Conservation (phyloP, 2,113 vertebrate genomes). For the Pedionomus torquatus region DNA sequence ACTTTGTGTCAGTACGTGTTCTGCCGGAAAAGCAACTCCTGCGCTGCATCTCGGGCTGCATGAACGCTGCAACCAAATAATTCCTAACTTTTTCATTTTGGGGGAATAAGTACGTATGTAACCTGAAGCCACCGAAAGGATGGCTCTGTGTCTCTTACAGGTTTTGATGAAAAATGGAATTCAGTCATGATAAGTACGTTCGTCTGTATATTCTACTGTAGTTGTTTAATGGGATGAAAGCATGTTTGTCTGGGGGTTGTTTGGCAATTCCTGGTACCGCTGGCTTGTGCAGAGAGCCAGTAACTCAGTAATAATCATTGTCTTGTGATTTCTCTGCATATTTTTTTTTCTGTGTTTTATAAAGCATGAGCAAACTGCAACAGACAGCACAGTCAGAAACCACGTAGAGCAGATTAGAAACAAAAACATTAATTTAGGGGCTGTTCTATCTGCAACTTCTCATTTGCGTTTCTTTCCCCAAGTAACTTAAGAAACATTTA, state of each 20-base stretch:
- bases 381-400: background rate
- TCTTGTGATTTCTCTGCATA: background rate
- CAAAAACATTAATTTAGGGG: conserved; percentile 21
- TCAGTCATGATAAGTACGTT: background rate
- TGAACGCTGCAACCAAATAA: background rate
- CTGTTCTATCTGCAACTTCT: background rate
- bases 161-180: background rate
- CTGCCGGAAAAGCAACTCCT: background rate
- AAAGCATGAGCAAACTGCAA: conserved; percentile 13
- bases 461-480: background rate
- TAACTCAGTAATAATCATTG: conserved; percentile 4
- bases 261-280: background rate
- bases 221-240: conserved; percentile 11
- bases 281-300: background rate
- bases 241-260: background rate
- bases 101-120: background rate
- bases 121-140: background rate
- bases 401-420: background rate
- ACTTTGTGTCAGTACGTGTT: background rate
- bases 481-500: conserved; percentile 14
- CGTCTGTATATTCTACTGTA: background rate
- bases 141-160: background rate
- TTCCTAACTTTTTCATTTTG: conserved; percentile 25
- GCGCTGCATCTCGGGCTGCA: background rate
- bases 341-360: background rate